Evolutionary conservation across 2,888 invertebrate species (phyloP).

Genomic region (Rhabditophanes sp.): DNA sequence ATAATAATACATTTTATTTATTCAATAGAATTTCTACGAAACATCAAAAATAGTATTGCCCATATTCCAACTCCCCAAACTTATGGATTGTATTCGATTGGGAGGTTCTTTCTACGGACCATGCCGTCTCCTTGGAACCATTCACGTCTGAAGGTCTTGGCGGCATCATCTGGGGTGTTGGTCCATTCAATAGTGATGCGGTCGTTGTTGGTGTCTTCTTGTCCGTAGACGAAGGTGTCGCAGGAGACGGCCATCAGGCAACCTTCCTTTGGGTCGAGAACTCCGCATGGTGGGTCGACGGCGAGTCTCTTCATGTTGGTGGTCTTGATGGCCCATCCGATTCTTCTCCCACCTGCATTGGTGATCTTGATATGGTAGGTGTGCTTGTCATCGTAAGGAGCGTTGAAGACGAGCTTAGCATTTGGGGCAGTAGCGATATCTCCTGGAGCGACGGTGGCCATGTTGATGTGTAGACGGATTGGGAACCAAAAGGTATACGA

Average conservation of each 20-base stretch:
- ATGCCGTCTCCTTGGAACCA: slow-evolving; percentile 31
- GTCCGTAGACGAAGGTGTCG: slow-evolving; percentile 11
- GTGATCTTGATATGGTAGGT: slow-evolving; percentile 23
- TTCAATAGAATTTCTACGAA: no score
- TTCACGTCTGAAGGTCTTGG: slow-evolving; percentile 27
- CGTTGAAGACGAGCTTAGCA: slow-evolving; percentile 19
- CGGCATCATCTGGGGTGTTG: no score
- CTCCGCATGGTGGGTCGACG: slow-evolving; percentile 20
- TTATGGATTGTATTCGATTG: background rate
- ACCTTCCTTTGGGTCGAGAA: slow-evolving; percentile 19
- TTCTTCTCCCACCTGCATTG: slow-evolving; percentile 18
- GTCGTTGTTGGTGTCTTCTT: slow-evolving; percentile 4
- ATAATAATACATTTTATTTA: no score
- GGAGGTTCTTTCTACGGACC: slow-evolving; percentile 22
- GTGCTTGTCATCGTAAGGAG: slow-evolving; percentile 27
- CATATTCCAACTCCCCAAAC: no score
- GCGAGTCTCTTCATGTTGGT: slow-evolving; percentile 23
- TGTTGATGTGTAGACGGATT: no score
- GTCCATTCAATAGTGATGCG: slow-evolving; percentile 17
- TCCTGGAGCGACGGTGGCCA: slow-evolving; percentile 11
- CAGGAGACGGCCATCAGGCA: slow-evolving; percentile 9
- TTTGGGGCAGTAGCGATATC: slow-evolving; percentile 11
- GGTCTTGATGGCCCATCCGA: slow-evolving; percentile 20
- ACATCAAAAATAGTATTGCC: no score
- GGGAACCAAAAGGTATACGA: no score